A percentile compares a stretch with the other conserved stretches of the same genome.
Evolutionary conservation across 2,113 vertebrate species (phyloP).

Genomic region (Raphicerus campestris): DNA sequence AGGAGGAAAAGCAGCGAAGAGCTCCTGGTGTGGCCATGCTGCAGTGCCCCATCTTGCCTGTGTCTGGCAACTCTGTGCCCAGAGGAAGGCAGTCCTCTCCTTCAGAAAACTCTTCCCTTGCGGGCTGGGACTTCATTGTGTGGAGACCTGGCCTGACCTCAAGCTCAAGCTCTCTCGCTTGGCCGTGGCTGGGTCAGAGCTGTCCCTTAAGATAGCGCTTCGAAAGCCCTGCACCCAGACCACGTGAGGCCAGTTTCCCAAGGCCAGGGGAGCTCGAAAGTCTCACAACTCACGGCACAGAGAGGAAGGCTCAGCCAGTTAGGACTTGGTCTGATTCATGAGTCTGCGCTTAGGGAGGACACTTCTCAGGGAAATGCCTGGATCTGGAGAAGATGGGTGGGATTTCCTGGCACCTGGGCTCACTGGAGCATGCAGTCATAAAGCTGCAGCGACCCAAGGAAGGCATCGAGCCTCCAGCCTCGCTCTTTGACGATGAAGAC

Average conservation of each 20-base stretch:
- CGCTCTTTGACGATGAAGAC: neutral
- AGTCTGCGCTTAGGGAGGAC: neutral
- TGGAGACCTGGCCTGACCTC: neutral
- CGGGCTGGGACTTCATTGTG: accelerated
- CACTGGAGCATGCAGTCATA: neutral
- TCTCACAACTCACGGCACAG: neutral
- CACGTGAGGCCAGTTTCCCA: neutral
- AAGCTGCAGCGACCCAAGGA: neutral
- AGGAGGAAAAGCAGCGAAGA: neutral
- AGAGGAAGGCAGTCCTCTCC: neutral
- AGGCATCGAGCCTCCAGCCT: neutral
- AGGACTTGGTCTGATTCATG: neutral
- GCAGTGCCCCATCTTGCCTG: neutral
- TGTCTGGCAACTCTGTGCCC: neutral
- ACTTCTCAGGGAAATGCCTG: neutral
- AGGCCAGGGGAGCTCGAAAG: neutral
- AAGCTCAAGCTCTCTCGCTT: neutral
- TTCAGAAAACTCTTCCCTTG: neutral
- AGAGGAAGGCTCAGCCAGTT: neutral
- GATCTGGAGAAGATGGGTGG: neutral
- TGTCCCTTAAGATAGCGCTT: neutral
- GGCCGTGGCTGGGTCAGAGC: neutral
- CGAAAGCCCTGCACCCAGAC: neutral
- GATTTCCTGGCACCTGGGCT: neutral
- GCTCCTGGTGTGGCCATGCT: accelerated